These are phyloP conservation scores for Lutjanus erythropterus DNA, from an alignment of 2,113 vertebrate species.

Conservation along the genomic window DNA sequence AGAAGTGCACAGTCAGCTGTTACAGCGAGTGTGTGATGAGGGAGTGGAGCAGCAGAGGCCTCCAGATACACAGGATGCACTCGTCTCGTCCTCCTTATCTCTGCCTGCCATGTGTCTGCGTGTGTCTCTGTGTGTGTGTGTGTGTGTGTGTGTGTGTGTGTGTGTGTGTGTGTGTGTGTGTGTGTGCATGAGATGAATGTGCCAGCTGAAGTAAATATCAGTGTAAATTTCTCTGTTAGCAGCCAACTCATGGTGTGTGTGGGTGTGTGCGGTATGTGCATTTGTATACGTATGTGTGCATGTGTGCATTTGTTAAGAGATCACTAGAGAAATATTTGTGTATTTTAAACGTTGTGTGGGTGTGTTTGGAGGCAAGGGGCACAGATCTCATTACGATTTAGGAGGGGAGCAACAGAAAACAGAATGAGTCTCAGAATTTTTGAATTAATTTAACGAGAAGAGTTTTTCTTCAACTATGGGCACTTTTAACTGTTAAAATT, in stretches of 20 bases:
- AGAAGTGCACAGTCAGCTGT: conserved; percentile 49
- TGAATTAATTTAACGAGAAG: too few relatives aligned
- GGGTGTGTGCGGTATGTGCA: conserved; percentile 26
- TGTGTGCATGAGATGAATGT: conserved; percentile 11
- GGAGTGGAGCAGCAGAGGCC: conserved; percentile 58
- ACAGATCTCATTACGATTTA: too few relatives aligned
- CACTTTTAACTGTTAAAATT: too few relatives aligned
- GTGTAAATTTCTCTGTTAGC: conserved; percentile 20
- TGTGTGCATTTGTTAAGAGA: not conserved
- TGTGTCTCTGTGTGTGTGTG: conserved; percentile 11
- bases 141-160: conserved; percentile 15
- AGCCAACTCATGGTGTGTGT: conserved; percentile 8
- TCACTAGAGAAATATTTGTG: not conserved
- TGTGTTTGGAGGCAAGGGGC: conserved; percentile 35
- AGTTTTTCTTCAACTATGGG: too few relatives aligned
- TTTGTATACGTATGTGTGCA: not conserved
- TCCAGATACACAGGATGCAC: conserved; percentile 46
- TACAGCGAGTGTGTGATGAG: conserved; percentile 30
- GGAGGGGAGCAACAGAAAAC: too few relatives aligned
- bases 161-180: conserved; percentile 12
- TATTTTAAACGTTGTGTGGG: conserved; percentile 24
- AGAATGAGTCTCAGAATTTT: too few relatives aligned
- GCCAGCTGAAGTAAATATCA: conserved; percentile 49
- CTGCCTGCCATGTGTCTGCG: conserved; percentile 23
- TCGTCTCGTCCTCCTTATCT: conserved; percentile 55